Percentiles rank a stretch among this genome's conserved stretches.
Evolutionary conservation across 2,888 invertebrate species (phyloP).

Genomic region (Marronus borbonicus): DNA sequence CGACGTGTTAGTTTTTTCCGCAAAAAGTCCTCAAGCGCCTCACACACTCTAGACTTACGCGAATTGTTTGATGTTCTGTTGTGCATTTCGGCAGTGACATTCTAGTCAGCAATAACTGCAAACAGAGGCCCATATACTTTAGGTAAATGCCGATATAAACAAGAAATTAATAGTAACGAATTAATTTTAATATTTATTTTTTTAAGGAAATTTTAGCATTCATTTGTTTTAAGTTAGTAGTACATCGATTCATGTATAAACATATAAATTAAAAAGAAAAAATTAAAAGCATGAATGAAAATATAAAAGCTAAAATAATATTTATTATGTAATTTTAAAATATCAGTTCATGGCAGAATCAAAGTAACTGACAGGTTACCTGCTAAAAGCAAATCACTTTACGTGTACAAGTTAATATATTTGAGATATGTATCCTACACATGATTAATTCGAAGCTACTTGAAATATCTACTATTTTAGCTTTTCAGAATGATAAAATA

Average conservation of each 20-base stretch:
- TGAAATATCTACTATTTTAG: not conserved
- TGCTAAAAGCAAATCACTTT: too few species aligned
- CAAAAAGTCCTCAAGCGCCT: constrained; percentile 44
- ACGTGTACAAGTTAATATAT: too few species aligned
- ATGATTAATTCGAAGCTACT: too few species aligned
- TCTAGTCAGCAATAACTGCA: constrained; percentile 93
- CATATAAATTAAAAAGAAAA: not conserved
- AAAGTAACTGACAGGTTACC: too few species aligned
- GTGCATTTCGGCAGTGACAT: constrained; percentile 89
- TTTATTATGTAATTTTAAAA: not conserved
- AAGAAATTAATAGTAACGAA: not conserved
- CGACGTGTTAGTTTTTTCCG: constrained; percentile 33
- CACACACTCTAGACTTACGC: constrained; percentile 80
- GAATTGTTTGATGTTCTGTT: constrained; percentile 90
- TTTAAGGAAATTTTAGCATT: too few species aligned
- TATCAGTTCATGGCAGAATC: too few species aligned
- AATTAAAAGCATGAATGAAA: not conserved
- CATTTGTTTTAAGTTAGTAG: not conserved
- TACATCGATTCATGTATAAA: not conserved
- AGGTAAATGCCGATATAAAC: constrained; percentile 30
- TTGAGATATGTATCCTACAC: too few species aligned
- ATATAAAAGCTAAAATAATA: constrained; percentile 22
- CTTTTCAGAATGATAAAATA: not conserved
- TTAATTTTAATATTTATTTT: too few species aligned
- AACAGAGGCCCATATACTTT: constrained; percentile 68